Evolutionary conservation across 2,888 invertebrate species (phyloP), one percentile per base, ranked within the genome.

Genomic region (Philereme vetulata): DNA sequence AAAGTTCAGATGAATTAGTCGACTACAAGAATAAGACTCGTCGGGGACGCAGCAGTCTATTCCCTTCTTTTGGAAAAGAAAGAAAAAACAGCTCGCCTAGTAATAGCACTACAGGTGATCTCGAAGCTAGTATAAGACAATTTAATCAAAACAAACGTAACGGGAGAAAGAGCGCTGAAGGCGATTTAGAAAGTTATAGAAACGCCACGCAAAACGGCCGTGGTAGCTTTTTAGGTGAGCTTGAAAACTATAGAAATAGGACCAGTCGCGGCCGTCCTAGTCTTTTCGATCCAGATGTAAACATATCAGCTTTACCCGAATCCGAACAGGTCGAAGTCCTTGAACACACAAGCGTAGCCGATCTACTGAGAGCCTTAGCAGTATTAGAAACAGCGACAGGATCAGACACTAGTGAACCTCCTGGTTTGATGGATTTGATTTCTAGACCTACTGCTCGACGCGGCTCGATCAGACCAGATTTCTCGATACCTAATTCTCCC

Each of bases 271-370:
- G 92, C 44, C 85, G 91, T 36, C 84, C 81, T 8, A 93, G 90
- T 68, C 75, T 91, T 47, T 94, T 92, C 60, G 90, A 91, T 59
- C 87, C 91, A 10, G 86, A 90, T 65, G 75, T 92, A 3, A 89
- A 91, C 60, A 81, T 90, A 64, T 73, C 83, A 47, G 82, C 72
- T 66, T 75, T 91, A 38, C 84, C 89, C 33, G 85, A 92, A 74
- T 75, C 83, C 0, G 88, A 92, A 65, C 93, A 94, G 71, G 92
- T 94, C 5, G 93, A 93, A 73, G 93, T 96, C 8, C 86, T 97
- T 56, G 97, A 97, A 82, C 95, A 96, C 72, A 97, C 97, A 0
- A 96, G 96, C 32, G 93, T 97, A 9, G 97, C 96, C 0, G 97
- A 97, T 84, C 93, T 97, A 55, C 93, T 97, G 34, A 92, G 96